Percentiles rank a stretch among this genome's conserved stretches.
Evolutionary conservation across 2,113 vertebrate species (phyloP).

Genomic region (Pycnonotus jocosus): DNA sequence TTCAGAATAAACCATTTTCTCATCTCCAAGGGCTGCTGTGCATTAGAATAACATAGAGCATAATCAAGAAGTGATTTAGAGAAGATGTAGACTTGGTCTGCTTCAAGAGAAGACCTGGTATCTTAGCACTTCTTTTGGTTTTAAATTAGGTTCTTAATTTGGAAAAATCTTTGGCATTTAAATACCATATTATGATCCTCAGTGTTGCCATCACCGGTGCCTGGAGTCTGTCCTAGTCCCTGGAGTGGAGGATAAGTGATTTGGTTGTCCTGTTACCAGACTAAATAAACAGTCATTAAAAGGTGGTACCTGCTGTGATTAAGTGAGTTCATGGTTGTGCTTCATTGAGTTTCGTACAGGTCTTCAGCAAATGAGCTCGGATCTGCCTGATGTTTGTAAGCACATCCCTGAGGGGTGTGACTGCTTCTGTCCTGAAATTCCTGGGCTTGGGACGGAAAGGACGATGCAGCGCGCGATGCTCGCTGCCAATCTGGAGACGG

Average conservation of each 20-base stretch:
- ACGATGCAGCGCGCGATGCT: background rate
- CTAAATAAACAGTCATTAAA: background rate
- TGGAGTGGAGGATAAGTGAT: background rate
- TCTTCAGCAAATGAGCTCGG: background rate
- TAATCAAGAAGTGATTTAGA: background rate
- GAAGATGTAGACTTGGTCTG: background rate
- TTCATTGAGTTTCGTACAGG: background rate
- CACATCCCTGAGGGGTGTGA: background rate
- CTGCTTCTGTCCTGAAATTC: background rate
- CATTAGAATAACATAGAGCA: background rate
- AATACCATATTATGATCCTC: background rate
- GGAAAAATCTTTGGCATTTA: background rate
- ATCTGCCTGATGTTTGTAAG: background rate
- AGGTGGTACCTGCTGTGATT: background rate
- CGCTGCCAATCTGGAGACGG: background rate
- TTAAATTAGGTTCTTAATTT: background rate
- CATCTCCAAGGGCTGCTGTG: background rate
- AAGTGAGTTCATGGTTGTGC: background rate
- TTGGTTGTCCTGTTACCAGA: background rate
- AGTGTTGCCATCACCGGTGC: background rate
- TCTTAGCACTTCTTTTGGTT: background rate
- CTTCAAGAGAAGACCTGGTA: fast-evolving
- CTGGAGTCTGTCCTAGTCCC: background rate
- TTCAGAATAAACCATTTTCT: background rate
- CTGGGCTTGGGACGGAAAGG: background rate